phyloP scores from a whole-genome alignment of 2,888 invertebrate genomes.

The Pandemis heparana region DNA sequence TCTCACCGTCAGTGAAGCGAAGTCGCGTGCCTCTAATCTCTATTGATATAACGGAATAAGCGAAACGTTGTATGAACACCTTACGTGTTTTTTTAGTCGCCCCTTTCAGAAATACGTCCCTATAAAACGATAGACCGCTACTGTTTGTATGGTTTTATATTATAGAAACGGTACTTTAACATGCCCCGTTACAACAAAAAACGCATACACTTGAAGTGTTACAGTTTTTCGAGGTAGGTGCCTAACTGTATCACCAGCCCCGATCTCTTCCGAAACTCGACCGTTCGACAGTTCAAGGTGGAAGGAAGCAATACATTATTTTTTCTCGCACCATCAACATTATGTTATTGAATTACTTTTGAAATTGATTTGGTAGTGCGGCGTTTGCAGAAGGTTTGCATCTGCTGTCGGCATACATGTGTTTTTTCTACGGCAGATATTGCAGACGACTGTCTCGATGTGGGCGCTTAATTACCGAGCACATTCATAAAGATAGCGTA shows the following conservation, averaged over 20 bases:
- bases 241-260: slow-evolving; percentile 79
- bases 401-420: slow-evolving; percentile 71
- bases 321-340: slow-evolving; percentile 76
- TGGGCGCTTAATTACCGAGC: slow-evolving; percentile 83
- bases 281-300: slow-evolving; percentile 73
- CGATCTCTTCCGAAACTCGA: slow-evolving; percentile 61
- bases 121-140: slow-evolving; percentile 78
- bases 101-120: slow-evolving; percentile 66
- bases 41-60: slow-evolving; percentile 82
- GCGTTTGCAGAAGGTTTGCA: slow-evolving; percentile 78
- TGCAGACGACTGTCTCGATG: slow-evolving; percentile 70
- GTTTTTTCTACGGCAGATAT: slow-evolving; percentile 67
- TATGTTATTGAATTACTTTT: slow-evolving; percentile 85
- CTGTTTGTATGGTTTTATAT: slow-evolving; percentile 73
- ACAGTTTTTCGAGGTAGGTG: slow-evolving; percentile 71
- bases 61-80: slow-evolving; percentile 76
- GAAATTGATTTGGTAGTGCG: slow-evolving; percentile 75
- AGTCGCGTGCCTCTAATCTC: slow-evolving; percentile 83
- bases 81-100: slow-evolving; percentile 71
- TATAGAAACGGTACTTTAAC: slow-evolving; percentile 70
- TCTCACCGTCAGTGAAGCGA: slow-evolving; percentile 60
- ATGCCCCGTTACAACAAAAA: slow-evolving; percentile 73
- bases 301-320: slow-evolving; percentile 84
- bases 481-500: slow-evolving; percentile 82
- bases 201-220: slow-evolving; percentile 72